Conservation (phyloP, 53 echinoderm and acorn worm genomes). For the Antedon mediterranea region DNA sequence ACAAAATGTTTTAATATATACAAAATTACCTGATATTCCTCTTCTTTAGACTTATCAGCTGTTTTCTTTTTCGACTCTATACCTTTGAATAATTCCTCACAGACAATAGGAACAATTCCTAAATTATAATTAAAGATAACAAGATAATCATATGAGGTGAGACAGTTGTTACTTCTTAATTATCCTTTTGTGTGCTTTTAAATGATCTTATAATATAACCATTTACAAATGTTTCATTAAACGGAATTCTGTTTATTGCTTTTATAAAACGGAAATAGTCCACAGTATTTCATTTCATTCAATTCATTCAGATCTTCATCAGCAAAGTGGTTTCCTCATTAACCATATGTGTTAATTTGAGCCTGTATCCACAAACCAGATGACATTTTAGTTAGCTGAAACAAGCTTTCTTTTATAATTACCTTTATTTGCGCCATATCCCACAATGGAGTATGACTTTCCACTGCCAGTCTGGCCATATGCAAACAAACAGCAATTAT, state of each 20-base stretch:
- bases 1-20: too few relatives aligned
- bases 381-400: not conserved
- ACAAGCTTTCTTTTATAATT: constrained; percentile 4
- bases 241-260: too few relatives aligned
- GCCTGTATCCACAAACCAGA: not conserved
- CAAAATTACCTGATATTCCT: constrained; percentile 65
- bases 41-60: constrained; percentile 67
- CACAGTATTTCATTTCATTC: too few relatives aligned
- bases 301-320: too few relatives aligned
- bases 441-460: constrained; percentile 91
- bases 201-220: too few relatives aligned
- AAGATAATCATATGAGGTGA: too few relatives aligned
- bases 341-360: not conserved
- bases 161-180: too few relatives aligned
- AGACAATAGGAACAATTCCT: constrained; percentile 92
- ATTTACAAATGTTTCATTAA: too few relatives aligned
- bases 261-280: too few relatives aligned
- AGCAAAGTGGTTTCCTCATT: too few relatives aligned
- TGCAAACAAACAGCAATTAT: constrained; percentile 96
- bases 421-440: constrained; percentile 95
- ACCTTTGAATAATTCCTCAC: constrained; percentile 66
- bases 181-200: too few relatives aligned
- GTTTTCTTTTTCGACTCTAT: constrained; percentile 42
- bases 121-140: too few relatives aligned
- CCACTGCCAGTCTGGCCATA: constrained; percentile 98